Evolutionary conservation across 2,888 invertebrate species (phyloP).

Genomic region (Ochropleura plecta): DNA sequence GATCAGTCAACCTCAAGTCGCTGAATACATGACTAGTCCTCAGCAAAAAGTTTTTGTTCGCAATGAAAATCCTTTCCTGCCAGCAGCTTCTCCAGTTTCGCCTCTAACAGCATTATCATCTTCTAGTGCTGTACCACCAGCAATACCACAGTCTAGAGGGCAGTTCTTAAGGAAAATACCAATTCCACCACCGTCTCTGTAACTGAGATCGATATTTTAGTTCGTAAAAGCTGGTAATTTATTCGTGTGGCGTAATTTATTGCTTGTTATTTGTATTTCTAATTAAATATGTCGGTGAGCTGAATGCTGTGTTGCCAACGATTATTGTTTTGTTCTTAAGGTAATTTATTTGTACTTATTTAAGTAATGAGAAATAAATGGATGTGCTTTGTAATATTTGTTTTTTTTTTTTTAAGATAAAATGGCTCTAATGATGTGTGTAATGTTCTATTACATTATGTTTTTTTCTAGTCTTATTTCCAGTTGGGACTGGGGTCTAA

Average conservation of each 20-base stretch:
- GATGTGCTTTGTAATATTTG: background rate
- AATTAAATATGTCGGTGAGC: no score
- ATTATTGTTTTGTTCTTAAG: slow-evolving; percentile 12
- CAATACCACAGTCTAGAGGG: slow-evolving; percentile 68
- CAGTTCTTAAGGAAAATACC: slow-evolving; percentile 80
- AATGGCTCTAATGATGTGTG: background rate
- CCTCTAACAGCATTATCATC: slow-evolving; percentile 62
- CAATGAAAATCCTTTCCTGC: slow-evolving; percentile 71
- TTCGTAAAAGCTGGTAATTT: background rate
- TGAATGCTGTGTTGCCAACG: no score
- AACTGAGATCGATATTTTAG: slow-evolving; percentile 27
- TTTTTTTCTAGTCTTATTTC: no score
- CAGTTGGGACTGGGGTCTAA: no score
- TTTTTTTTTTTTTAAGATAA: slow-evolving; percentile 22
- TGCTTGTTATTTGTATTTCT: no score
- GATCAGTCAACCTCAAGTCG: slow-evolving; percentile 8
- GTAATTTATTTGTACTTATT: slow-evolving; percentile 41
- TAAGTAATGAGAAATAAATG: slow-evolving; percentile 24
- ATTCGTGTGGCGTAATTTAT: background rate
- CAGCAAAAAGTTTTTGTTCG: slow-evolving; percentile 26
- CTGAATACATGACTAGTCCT: background rate
- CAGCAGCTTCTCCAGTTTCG: slow-evolving; percentile 77
- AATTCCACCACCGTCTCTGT: slow-evolving; percentile 81
- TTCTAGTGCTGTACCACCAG: slow-evolving; percentile 66
- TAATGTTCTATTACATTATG: no score